Conservation (phyloP, 2,888 invertebrate genomes). For the Diarsia mendica region DNA sequence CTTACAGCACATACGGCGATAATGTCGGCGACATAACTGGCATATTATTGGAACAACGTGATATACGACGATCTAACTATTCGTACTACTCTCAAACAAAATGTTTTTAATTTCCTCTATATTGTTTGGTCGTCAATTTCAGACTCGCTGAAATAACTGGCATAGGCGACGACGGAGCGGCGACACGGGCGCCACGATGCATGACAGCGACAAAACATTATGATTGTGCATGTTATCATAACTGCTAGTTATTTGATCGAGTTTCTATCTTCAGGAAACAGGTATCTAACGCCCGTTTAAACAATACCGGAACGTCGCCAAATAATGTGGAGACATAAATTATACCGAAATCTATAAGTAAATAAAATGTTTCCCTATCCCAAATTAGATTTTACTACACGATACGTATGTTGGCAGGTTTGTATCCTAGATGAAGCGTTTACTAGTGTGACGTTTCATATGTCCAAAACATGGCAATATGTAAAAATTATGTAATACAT, state of each 20-base stretch:
- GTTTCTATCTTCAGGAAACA: not conserved
- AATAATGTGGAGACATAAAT: not conserved
- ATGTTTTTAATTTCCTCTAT: constrained; percentile 25
- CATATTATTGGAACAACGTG: constrained; percentile 22
- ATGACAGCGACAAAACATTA: not conserved
- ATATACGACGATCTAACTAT: not conserved
- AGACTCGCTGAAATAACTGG: constrained; percentile 19
- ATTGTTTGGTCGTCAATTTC: constrained; percentile 19
- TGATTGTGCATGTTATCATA: not conserved
- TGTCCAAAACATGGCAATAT: not conserved
- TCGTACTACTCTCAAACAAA: constrained; percentile 6
- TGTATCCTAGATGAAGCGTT: not conserved
- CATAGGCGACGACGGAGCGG: not conserved
- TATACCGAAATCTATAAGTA: not conserved
- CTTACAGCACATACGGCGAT: constrained; percentile 25
- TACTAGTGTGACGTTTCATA: not conserved
- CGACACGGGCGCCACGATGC: not conserved
- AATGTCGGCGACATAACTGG: constrained; percentile 35
- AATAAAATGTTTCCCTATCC: not conserved
- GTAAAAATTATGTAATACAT: too few species aligned
- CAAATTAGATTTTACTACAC: not conserved
- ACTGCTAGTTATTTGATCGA: not conserved
- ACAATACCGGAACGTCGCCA: not conserved
- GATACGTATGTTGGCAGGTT: not conserved
- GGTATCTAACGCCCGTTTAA: not conserved